A percentile compares a stretch with the other conserved stretches of the same genome.
phyloP scores from a whole-genome alignment of 2,113 vertebrate genomes.

The Caracal caracal region DNA sequence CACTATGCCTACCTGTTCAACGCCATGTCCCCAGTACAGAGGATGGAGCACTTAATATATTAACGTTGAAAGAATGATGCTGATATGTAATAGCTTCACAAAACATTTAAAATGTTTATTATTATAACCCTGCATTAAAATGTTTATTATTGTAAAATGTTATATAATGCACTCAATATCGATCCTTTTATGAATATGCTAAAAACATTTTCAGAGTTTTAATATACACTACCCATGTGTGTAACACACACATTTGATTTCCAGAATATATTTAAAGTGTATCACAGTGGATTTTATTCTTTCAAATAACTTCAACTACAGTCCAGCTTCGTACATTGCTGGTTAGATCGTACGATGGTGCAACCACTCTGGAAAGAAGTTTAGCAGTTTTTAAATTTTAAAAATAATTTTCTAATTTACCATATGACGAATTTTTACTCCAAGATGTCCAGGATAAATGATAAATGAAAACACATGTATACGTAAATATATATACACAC shows the following conservation, averaged over 20 bases:
- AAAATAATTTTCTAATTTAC: conserved; percentile 9
- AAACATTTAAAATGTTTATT: neutral
- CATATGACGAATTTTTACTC: neutral
- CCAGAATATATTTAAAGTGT: neutral
- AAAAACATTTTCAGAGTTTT: neutral
- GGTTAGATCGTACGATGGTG: neutral
- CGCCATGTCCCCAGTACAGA: neutral
- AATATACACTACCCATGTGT: neutral
- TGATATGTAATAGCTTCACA: neutral
- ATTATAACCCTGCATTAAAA: neutral
- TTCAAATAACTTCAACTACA: neutral
- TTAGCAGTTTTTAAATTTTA: neutral
- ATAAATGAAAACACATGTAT: neutral
- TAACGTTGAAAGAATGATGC: neutral
- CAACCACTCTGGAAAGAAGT: neutral
- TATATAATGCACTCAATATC: neutral
- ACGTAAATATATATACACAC: neutral
- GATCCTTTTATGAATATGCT: neutral
- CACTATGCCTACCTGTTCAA: neutral
- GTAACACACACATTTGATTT: neutral
- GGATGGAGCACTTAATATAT: neutral
- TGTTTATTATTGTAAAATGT: neutral
- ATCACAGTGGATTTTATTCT: neutral
- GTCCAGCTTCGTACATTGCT: neutral
- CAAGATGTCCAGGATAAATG: neutral